Evolutionary conservation across 2,113 vertebrate species (phyloP), one percentile per base, ranked within the genome.

Genomic region (Anser cygnoides): DNA sequence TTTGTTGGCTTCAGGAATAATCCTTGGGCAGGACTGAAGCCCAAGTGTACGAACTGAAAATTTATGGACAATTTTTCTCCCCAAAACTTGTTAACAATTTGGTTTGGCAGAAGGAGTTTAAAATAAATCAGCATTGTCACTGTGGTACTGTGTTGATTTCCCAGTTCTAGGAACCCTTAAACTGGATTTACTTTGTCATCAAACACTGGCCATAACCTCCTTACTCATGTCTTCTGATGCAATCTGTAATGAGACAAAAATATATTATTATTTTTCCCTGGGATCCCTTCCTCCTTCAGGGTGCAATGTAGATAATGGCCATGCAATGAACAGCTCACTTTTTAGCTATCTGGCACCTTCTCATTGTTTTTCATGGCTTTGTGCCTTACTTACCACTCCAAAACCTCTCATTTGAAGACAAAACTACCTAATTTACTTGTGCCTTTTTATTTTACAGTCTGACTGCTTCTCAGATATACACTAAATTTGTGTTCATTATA

Each of bases 321-420:
- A 10, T 54, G 49, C 59, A 91, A 84, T n/a, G 41, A 76, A 8
- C 23, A 72, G 21, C 35, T 70, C 0, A 0, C 44, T 88, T 5
- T 89, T 86, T 75, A 92, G 41, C 33, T 91, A 26, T 54, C 82
- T 95, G 67, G 71, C 72, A 87, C 20, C 39, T 84, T 31, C 46
- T 92, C 43, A 35, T 14, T 83, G n/a, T 70, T 90, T 93, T 93
- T 78, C 63, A 89, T 94, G 87, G 78, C 82, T 94, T 91, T 91
- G 67, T 87, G 58, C 87, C 63, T 80, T 94, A 73, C 52, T 92
- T 92, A 77, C 25, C n/a, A 52, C 74, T 91, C 11, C 33, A 82
- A 90, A 87, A 62, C 41, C 7, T 75, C 37, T 93, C 25, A 55
- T 94, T 41, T 84, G 57, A 77, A 86, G 75, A 85, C 33, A 88